Base-by-base conservation (phyloP, 2,797 vertebrate genomes). In the Cynopterus sphinx region DNA sequence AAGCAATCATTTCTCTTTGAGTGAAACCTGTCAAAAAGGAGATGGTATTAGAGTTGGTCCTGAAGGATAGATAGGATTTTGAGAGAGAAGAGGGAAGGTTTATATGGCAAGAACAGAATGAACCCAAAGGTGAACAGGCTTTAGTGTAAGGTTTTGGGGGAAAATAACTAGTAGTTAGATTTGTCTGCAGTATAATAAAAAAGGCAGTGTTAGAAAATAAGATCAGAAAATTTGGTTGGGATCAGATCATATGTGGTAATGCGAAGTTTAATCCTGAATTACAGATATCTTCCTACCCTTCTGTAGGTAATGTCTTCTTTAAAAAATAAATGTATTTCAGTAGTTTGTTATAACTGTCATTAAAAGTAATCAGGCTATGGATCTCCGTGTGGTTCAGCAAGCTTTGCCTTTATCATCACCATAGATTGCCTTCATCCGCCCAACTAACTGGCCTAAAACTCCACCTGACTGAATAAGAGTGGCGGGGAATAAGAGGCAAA, bases 241-340 rank as follows among this genome's bases (percentile, higher is more conserved):
- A 61, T 74, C 26, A 41, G 5, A n/a, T 51, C 33, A 81, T 33
- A 68, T 83, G 1, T 43, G 28, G 11, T 74, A 61, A 82, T 88
- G 55, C 59, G 68, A 39, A 28, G 70, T 70, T 90, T 68, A 90
- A 63, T 71, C 59, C 41, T 63, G 68, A 78, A 19, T 83, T 78
- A 31, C 9, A 70, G 39, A 3, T 82, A 39, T 51, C 22, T 78
- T 75, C 24, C 28, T 71, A 46, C 10, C 43, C n/a, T 49, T 90
- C 33, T 86, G 21, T 82, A 77, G 16, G 83, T 93, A 77, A 59
- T 83, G 90, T 87, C 22, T 71, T 89, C 51, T 83, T 83, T 67
- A 46, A 87, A 83, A 59, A 74, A 65, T 65, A 92, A 71, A 22
- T 22, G 74, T 28, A 90, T 51, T 70, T 59, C 41, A 41, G 24